Conservation (phyloP, 2,888 invertebrate genomes). For the Pristionchus exspectatus region DNA sequence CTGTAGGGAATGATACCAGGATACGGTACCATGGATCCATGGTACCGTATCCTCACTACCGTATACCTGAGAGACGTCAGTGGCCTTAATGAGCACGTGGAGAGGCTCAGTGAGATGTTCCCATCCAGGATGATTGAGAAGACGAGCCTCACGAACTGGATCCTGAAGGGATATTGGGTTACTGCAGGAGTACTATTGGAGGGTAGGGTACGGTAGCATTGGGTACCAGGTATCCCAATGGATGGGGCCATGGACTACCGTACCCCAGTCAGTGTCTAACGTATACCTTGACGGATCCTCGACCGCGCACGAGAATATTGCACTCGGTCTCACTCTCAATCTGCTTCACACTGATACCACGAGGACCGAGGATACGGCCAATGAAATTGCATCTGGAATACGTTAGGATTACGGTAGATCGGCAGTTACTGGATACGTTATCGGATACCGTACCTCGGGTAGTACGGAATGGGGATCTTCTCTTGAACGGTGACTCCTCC, state of each 20-base stretch:
- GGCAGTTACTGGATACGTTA: no score
- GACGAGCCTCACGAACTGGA: constrained; percentile 61
- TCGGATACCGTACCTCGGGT: constrained; percentile 18
- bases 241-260: background rate
- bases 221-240: no score
- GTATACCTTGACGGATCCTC: constrained; percentile 69
- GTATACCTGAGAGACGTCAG: constrained; percentile 55
- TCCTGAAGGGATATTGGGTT: constrained; percentile 57
- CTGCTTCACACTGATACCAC: constrained; percentile 73
- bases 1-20: constrained; percentile 59
- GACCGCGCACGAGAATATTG: constrained; percentile 71
- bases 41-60: background rate
- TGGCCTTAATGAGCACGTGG: constrained; percentile 71
- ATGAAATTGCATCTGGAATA: constrained; percentile 56
- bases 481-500: constrained; percentile 46
- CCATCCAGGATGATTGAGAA: constrained; percentile 66
- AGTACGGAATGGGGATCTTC: constrained; percentile 54
- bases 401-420: background rate
- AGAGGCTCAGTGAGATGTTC: constrained; percentile 74
- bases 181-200: background rate
- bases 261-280: background rate
- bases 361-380: constrained; percentile 72
- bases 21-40: background rate
- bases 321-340: constrained; percentile 70
- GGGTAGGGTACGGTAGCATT: background rate